These are phyloP conservation scores for Delichon dasypus DNA, from an alignment of 2,797 vertebrate species.

Conservation along the genomic window DNA sequence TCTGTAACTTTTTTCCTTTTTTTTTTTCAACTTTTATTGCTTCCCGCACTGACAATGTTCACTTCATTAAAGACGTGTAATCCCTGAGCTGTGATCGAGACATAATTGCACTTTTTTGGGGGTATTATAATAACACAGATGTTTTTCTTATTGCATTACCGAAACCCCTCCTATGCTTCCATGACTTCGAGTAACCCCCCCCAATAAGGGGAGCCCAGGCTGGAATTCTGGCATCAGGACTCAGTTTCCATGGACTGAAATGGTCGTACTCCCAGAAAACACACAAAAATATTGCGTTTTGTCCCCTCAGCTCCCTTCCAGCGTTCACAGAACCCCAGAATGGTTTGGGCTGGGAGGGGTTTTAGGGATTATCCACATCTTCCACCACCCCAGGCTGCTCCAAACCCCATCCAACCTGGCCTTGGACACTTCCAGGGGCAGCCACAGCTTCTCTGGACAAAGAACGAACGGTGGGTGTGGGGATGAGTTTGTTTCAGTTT, in stretches of 20 bases:
- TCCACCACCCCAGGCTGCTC: not conserved
- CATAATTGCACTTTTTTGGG: slow-evolving; percentile 58
- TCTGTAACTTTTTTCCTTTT: slow-evolving; percentile 61
- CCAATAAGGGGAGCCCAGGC: not conserved
- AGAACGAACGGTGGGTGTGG: rapidly evolving
- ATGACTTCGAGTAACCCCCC: not conserved
- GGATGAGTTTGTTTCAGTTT: not conserved
- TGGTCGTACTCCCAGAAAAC: not conserved
- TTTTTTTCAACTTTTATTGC: slow-evolving; percentile 64
- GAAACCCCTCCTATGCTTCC: not conserved
- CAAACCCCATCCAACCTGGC: not conserved
- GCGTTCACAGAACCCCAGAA: not conserved
- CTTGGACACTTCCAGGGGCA: not conserved
- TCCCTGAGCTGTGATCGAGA: slow-evolving; percentile 63
- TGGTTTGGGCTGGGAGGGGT: not conserved
- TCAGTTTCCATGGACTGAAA: not conserved
- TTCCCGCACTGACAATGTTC: slow-evolving; percentile 51
- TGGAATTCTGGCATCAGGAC: not conserved
- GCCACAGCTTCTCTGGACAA: not conserved
- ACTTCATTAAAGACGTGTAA: slow-evolving; percentile 75
- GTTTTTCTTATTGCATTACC: slow-evolving; percentile 9
- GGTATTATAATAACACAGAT: slow-evolving; percentile 29
- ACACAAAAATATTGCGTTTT: not conserved
- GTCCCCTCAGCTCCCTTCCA: rapidly evolving
- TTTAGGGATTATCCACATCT: not conserved